Base-by-base conservation (phyloP, 1,140 invertebrate genomes). In the Eumaeus atala region DNA sequence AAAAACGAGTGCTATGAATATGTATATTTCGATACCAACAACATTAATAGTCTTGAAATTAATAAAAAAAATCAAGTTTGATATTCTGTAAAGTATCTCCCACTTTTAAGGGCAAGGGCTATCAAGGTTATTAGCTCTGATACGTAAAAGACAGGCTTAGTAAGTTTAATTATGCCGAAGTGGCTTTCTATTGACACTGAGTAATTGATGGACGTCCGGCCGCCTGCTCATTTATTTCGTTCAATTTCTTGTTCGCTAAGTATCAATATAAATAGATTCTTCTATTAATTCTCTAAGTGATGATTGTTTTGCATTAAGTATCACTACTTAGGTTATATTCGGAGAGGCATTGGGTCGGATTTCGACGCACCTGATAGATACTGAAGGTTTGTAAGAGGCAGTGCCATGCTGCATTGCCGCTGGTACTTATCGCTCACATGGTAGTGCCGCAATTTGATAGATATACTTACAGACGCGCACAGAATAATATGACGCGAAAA, bases 161-260 rank as follows among this genome's bases (percentile, higher is more conserved):
- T 28, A 28, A 16, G 40, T 44, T 44, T 44, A 44, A 44, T 44
- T 44, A 44, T 44, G 40, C 12, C 40, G 40, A 44, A 28, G 40
- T 44, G 38, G 40, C 14, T 37, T 28, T 28, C 9, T 37, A 37
- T 17, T 17, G 40, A 44, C 40, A 9, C 14, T 18, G 40, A 44
- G 40, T 44, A 44, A 44, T 44, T 14, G 40, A 44, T 44, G 12
- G 40, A 44, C 35, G 35, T 37, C 9, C 35, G 21, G 21, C 21
- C 6, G 21, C 21, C 6, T 28, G 21, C 6, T 28, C 21, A 28
- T 28, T 28, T 28, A 9, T 37, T 37, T 44, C 14, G 40, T 44
- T 44, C 40, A 16, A 18, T 44, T 17, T 44, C 14, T 44, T 44
- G 35, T 28, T 28, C 21, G 21, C 21, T 28, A 28, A 17, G 40